phyloP scores from a whole-genome alignment of 2,888 invertebrate species.

The Euproctis similis region DNA sequence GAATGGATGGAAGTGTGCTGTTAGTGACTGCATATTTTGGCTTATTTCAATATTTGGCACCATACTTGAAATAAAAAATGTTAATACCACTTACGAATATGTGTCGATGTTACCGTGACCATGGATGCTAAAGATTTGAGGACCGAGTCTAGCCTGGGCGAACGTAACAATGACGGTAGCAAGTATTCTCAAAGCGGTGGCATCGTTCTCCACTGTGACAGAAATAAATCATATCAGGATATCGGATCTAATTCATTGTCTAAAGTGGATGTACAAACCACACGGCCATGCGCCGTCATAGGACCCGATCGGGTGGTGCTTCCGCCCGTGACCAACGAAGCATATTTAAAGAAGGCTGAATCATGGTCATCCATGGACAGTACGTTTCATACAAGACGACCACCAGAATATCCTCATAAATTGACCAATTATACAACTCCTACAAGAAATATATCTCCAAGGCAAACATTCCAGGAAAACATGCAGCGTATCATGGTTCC shows the following conservation, averaged over 20 bases:
- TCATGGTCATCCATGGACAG: constrained; percentile 50
- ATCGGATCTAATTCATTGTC: constrained; percentile 52
- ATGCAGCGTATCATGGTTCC: constrained; percentile 70
- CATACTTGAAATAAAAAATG: constrained; percentile 53
- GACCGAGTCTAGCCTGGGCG: constrained; percentile 47
- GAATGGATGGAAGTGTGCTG: constrained; percentile 44
- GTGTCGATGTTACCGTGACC: constrained; percentile 38
- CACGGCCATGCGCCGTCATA: constrained; percentile 70
- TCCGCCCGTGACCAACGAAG: constrained; percentile 38
- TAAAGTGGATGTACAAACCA: constrained; percentile 53
- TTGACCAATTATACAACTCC: constrained; percentile 46
- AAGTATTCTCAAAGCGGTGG: constrained; percentile 51
- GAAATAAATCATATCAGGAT: constrained; percentile 57
- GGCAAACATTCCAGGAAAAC: constrained; percentile 73
- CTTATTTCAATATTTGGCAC: no score
- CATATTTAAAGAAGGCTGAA: constrained; percentile 51
- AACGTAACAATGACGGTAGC: constrained; percentile 57
- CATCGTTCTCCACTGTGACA: constrained; percentile 42
- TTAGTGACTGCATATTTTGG: constrained; percentile 13
- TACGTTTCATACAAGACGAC: constrained; percentile 36
- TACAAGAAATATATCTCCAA: constrained; percentile 67
- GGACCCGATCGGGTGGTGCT: constrained; percentile 65
- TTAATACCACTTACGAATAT: constrained; percentile 35
- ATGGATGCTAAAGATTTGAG: constrained; percentile 70
- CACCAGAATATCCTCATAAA: constrained; percentile 57